These are phyloP conservation scores for Heliconius hortense DNA, from an alignment of 2,888 invertebrate genomes.

Conservation along the genomic window DNA sequence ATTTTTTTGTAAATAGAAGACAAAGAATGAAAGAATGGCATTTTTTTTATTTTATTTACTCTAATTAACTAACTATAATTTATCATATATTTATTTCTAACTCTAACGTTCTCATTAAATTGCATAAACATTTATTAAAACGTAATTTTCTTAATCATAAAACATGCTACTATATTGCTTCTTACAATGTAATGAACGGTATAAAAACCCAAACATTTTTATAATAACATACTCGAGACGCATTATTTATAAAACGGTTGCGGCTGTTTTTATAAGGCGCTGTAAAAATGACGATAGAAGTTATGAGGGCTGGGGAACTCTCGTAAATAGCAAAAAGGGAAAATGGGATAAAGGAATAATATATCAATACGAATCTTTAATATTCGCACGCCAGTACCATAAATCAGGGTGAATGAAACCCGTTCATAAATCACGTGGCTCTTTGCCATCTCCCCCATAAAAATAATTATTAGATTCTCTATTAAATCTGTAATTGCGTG, in stretches of 20 bases:
- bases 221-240: constrained; percentile 49
- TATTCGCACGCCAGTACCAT: constrained; percentile 76
- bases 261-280: constrained; percentile 70
- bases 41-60: too few species aligned
- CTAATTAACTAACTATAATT: too few species aligned
- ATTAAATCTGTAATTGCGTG: constrained; percentile 12
- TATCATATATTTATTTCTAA: not conserved
- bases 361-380: constrained; percentile 82
- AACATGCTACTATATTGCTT: constrained; percentile 8
- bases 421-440: constrained; percentile 70
- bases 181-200: constrained; percentile 24
- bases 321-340: constrained; percentile 78
- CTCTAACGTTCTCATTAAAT: not conserved
- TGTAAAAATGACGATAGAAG: constrained; percentile 78
- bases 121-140: not conserved
- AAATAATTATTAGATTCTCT: constrained; percentile 45
- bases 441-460: constrained; percentile 59
- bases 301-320: constrained; percentile 77
- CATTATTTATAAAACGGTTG: constrained; percentile 62
- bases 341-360: constrained; percentile 81
- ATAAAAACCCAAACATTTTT: constrained; percentile 26
- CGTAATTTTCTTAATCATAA: not conserved
- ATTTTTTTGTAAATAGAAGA: too few species aligned
- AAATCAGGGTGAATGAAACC: constrained; percentile 77
- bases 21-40: too few species aligned